Base-by-base conservation (phyloP, 2,797 vertebrate species). In the Gobionotothen gibberifrons region DNA sequence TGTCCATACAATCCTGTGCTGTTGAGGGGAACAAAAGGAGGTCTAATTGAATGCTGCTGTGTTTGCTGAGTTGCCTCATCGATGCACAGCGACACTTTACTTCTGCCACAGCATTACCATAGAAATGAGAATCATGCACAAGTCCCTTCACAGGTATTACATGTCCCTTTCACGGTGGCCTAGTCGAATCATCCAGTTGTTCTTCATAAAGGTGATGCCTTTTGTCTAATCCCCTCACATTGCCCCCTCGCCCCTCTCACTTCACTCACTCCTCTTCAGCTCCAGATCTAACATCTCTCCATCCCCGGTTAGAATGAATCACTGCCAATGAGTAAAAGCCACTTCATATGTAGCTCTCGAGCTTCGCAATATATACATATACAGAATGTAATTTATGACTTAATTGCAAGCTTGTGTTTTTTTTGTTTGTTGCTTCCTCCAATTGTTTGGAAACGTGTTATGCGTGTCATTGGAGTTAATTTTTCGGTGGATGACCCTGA, bases 71-170 rank as follows among this genome's bases (percentile, higher is more conserved):
- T 55, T 11, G 52, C 46, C 68, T 76, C 79, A 51, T 53, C 69
- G 71, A 85, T 49, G 60, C 76, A 42, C 40, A 59, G 13, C 1
- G 0, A 2, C 79, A 79, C 85, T 89, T 88, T 80, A 81, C 70
- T 74, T 70, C 60, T 81, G 86, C 83, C 82, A 74, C 75, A 4
- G 3, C 81, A 94, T 95, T 94, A 91, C 86, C 93, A 95, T 93
- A 94, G 89, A 93, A 94, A 94, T 94, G 90, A 93, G 91, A 93
- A 90, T 89, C 93, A 94, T 94, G 93, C 74, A 83, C 78, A 93
- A 93, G 89, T 92, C 91, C 73, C 81, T 84, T 65, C 76, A 79
- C 55, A 29, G 69, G 9, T 68, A 93, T 91, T 85, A 76, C n/a
- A 7, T 60, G 42, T 79, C 43, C 65, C 78, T 68, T 75, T 58